Evolutionary conservation across 2,797 vertebrate species (phyloP), one percentile per base, ranked within the genome.

Genomic region (Lacerta bilineata): DNA sequence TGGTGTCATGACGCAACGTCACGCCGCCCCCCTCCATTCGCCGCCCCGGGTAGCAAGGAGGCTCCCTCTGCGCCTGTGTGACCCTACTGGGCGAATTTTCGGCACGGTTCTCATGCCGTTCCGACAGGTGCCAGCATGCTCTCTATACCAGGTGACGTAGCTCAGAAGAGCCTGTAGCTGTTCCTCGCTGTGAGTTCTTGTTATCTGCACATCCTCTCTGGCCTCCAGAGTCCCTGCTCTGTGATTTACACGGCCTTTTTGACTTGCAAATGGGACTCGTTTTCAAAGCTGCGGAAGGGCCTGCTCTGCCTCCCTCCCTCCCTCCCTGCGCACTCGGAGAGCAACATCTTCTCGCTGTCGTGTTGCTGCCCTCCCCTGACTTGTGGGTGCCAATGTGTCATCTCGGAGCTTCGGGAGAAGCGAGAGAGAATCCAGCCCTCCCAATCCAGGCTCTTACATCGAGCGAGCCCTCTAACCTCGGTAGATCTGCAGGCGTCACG

Each of bases 371-470:
- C 25, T 33, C 72, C 18, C 66, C 36, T 4, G 33, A 87, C 87
- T 90, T 92, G 76, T 84, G 69, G 50, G 66, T 87, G 78, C 89
- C 84, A 87, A 86, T 25, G 9, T 91, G 89, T 86, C 80, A 87
- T 69, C 87, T 80, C 43, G 43, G 0, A 71, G 80, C 50, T 88
- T 91, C 69, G 69, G 77, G 82, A 76, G 88, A 55, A 84, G 59
- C 68, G 69, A 84, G 41, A 71, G 39, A 77, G 76, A 91, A 85
- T 87, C n/a, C n/a, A 61, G 10, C n/a, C n/a, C 71, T 55, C 78
- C 20, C 27, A 72, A 33, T 4, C 86, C 55, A 64, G 61, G 41
- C 61, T 81, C 59, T 20, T 27, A 46, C 29, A 46, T 20, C 68
- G 46, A 88, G 64, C 68, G 46, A 88, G 64, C 50, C 83, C 71